phyloP scores from a whole-genome alignment of 2,888 invertebrate species.

The Corythucha ciliata region DNA sequence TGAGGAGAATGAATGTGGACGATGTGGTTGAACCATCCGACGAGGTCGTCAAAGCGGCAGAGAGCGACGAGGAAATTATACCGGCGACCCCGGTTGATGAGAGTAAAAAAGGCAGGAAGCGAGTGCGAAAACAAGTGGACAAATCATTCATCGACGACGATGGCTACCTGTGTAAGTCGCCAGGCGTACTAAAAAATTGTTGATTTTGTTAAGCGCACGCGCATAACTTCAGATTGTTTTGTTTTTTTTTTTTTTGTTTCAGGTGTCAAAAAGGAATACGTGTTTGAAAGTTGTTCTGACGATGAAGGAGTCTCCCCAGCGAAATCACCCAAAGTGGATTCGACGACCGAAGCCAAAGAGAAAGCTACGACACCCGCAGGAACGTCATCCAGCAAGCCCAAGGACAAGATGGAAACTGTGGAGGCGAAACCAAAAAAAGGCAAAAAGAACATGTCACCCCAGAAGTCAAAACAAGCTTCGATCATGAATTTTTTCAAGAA shows the following conservation, averaged over 20 bases:
- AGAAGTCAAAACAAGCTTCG: constrained; percentile 24
- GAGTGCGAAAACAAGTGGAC: constrained; percentile 38
- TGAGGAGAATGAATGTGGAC: constrained; percentile 8
- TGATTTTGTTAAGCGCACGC: neutral
- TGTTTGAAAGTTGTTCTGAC: constrained; percentile 40
- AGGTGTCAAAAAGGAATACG: constrained; percentile 41
- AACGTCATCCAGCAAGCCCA: neutral
- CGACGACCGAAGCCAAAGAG: constrained; percentile 36
- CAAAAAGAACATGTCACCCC: constrained; percentile 4
- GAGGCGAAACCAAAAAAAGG: neutral
- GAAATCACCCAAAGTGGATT: neutral
- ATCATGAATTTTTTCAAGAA: constrained; percentile 27
- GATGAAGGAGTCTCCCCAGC: constrained; percentile 35
- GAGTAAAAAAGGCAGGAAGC: constrained; percentile 40
- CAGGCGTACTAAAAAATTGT: neutral
- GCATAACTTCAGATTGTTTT: neutral
- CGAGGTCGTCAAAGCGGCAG: constrained; percentile 18
- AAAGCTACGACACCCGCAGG: too few relatives aligned
- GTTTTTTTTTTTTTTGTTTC: constrained; percentile 26
- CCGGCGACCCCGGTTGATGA: constrained; percentile 37
- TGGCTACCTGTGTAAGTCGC: constrained; percentile 38
- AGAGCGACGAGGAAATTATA: constrained; percentile 33
- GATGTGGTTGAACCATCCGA: too few relatives aligned
- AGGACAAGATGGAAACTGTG: too few relatives aligned
- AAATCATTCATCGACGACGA: constrained; percentile 41